These are phyloP conservation scores for Sebastes trivittatus DNA, from an alignment of 2,797 vertebrate species.

Conservation along the genomic window DNA sequence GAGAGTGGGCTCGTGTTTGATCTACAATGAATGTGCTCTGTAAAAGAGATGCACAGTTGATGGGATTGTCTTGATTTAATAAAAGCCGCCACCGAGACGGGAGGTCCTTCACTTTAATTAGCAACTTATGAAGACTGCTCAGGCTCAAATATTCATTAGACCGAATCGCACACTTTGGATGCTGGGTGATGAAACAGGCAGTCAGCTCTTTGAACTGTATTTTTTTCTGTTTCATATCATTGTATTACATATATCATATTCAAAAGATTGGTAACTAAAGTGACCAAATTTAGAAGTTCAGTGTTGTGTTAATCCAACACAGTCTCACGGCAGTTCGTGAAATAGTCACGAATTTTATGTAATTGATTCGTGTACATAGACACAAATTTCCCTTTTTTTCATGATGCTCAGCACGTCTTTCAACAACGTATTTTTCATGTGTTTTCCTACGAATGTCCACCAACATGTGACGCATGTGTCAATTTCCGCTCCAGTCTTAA, in stretches of 20 bases:
- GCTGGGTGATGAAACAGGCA: constrained; percentile 28
- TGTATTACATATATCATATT: background rate
- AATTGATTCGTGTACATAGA: no score
- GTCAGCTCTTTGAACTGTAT: constrained; percentile 28
- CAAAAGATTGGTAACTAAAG: background rate
- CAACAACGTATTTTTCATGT: no score
- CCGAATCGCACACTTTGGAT: constrained; percentile 1
- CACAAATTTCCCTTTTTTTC: no score
- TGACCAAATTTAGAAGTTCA: background rate
- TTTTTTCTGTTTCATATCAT: background rate
- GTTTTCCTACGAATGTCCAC: no score
- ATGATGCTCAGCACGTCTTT: no score
- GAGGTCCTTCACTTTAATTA: constrained; percentile 64
- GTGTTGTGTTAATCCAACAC: background rate
- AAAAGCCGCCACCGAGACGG: constrained; percentile 5
- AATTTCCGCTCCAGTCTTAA: no score
- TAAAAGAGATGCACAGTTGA: constrained; percentile 7
- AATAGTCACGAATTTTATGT: no score
- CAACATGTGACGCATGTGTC: no score
- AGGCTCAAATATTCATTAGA: constrained; percentile 36
- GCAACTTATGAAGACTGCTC: constrained; percentile 32
- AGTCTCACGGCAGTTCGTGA: no score
- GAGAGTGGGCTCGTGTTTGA: constrained; percentile 50
- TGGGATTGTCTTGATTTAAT: constrained; percentile 47
- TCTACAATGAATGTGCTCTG: constrained; percentile 32